phyloP scores from a whole-genome alignment of 2,888 invertebrate species.

The Drosophila lacicola region DNA sequence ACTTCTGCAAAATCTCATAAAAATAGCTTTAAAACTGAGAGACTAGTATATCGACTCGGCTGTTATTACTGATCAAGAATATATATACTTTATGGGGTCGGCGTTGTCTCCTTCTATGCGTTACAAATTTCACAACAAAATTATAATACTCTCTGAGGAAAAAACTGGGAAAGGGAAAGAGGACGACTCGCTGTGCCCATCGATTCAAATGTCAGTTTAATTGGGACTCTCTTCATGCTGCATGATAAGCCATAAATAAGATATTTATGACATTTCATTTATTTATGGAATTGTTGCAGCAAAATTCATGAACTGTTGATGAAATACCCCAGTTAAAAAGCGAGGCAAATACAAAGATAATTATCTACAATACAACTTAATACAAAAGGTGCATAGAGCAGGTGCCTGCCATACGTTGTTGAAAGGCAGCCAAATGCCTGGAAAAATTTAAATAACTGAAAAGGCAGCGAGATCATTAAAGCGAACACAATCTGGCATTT shows the following conservation, averaged over 20 bases:
- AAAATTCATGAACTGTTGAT: conserved; percentile 56
- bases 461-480: conserved; percentile 40
- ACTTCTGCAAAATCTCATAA: no score
- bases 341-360: conserved; percentile 41
- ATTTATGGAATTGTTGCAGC: conserved; percentile 47
- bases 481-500: conserved; percentile 67
- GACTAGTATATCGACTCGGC: no score
- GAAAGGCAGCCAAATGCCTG: conserved; percentile 58
- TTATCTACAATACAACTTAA: background rate
- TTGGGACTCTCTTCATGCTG: conserved; percentile 3
- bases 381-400: conserved; percentile 19
- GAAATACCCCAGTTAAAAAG: conserved; percentile 28
- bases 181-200: background rate
- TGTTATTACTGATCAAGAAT: no score
- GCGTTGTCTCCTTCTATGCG: no score
- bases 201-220: conserved; percentile 12
- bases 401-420: conserved; percentile 29
- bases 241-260: conserved; percentile 35
- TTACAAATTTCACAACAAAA: no score
- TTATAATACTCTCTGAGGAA: no score
- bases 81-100: no score
- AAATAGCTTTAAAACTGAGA: no score
- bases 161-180: no score
- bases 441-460: conserved; percentile 32
- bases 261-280: conserved; percentile 54